A percentile compares a stretch with the other conserved stretches of the same genome.
These are phyloP conservation scores for Cryptocheilus praepositus DNA, from an alignment of 2,888 invertebrate species.

Conservation along the genomic window DNA sequence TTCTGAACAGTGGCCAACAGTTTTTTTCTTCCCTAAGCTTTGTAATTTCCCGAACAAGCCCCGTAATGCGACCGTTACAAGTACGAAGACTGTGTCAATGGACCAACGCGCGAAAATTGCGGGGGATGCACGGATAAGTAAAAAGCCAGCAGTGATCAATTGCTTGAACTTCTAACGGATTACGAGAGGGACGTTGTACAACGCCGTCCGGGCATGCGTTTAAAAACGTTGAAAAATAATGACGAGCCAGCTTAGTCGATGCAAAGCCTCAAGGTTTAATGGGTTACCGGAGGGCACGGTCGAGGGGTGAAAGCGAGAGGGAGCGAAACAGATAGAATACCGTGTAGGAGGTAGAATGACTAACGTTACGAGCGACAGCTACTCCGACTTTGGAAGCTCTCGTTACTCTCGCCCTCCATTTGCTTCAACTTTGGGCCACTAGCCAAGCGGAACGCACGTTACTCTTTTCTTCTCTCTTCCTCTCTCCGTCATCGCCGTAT, in stretches of 20 bases:
- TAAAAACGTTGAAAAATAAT: constrained; percentile 48
- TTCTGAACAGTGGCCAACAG: no score
- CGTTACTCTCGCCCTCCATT: constrained; percentile 41
- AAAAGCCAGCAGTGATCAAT: neutral
- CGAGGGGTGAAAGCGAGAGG: constrained; percentile 13
- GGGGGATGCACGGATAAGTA: neutral
- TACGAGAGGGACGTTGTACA: constrained; percentile 13
- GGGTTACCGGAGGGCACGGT: neutral
- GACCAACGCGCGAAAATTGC: no score
- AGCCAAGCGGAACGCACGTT: constrained; percentile 21
- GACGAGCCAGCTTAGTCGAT: constrained; percentile 15
- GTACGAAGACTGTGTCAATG: no score
- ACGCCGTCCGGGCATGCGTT: constrained; percentile 14
- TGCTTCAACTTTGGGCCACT: constrained; percentile 25
- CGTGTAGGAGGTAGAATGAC: constrained; percentile 19
- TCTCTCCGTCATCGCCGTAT: constrained; percentile 5
- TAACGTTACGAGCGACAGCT: constrained; percentile 40
- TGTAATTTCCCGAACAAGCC: no score
- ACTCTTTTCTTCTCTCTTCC: constrained; percentile 24
- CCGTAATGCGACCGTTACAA: no score
- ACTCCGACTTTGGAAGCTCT: constrained; percentile 36
- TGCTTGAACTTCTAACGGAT: neutral
- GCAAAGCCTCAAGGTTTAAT: neutral
- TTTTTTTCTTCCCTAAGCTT: no score
- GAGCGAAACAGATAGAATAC: neutral